These are phyloP conservation scores for Trogon melanurus DNA, from an alignment of 2,113 vertebrate species.

Conservation along the genomic window DNA sequence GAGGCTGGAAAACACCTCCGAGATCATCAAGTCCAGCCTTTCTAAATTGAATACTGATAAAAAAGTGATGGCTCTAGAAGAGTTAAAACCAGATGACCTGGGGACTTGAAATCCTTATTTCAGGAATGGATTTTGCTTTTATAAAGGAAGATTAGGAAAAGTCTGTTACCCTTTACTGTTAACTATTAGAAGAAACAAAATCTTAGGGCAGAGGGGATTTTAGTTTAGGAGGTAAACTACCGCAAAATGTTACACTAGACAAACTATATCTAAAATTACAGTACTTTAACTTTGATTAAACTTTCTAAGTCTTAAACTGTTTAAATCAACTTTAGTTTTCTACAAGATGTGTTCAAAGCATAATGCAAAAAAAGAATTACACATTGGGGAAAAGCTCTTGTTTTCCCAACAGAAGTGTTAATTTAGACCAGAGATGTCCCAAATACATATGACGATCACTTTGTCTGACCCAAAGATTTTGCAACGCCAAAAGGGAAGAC, in stretches of 20 bases:
- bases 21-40: background rate
- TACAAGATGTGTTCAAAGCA: background rate
- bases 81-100: background rate
- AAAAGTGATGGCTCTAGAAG: background rate
- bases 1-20: no score
- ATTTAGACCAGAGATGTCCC: background rate
- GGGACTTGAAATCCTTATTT: background rate
- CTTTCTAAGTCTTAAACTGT: background rate
- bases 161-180: background rate
- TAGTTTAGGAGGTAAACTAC: background rate
- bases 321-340: background rate
- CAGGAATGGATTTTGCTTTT: background rate
- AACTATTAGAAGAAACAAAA: background rate
- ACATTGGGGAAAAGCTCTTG: background rate
- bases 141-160: background rate
- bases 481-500: background rate
- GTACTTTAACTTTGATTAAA: no score
- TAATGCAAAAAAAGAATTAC: background rate
- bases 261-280: background rate
- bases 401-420: background rate
- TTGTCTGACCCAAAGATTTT: background rate
- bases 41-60: background rate
- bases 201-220: background rate
- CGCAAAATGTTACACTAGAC: background rate
- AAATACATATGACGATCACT: background rate